Conservation (phyloP, 2,797 vertebrate species). For the Spinibarbus caldwelli region DNA sequence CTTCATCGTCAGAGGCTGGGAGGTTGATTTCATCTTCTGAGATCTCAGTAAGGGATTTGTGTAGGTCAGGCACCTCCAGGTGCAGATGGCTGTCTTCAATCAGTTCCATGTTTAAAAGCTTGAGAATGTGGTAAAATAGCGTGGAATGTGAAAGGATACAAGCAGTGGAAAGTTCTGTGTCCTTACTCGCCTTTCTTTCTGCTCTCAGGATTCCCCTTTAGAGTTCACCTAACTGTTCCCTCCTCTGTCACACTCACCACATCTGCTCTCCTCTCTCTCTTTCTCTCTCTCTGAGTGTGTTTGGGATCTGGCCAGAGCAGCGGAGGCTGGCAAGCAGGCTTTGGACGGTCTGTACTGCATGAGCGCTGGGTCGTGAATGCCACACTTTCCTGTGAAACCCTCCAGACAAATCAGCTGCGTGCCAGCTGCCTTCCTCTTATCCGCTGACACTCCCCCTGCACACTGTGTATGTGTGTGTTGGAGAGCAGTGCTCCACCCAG, state of each 20-base stretch:
- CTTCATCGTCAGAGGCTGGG: conserved; percentile 77
- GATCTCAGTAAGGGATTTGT: conserved; percentile 76
- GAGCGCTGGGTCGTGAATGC: conserved; percentile 80
- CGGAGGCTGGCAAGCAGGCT: conserved; percentile 68
- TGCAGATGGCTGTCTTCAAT: conserved; percentile 83
- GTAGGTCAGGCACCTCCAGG: conserved; percentile 64
- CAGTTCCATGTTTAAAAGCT: conserved; percentile 73
- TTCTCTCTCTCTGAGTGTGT: conserved; percentile 47
- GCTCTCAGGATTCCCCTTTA: conserved; percentile 52
- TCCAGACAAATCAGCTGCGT: conserved; percentile 80
- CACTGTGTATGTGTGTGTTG: conserved; percentile 28
- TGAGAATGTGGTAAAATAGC: conserved; percentile 21
- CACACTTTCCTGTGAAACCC: conserved; percentile 79
- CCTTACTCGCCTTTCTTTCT: conserved; percentile 38
- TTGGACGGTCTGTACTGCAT: conserved; percentile 72
- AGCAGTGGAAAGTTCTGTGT: conserved; percentile 41
- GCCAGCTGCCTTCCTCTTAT: conserved; percentile 68
- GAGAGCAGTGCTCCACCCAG: conserved; percentile 76
- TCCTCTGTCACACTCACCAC: conserved; percentile 54
- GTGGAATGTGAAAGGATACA: conserved; percentile 9
- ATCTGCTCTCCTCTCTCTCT: conserved; percentile 54
- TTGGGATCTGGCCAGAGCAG: conserved; percentile 72
- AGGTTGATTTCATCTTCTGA: conserved; percentile 81
- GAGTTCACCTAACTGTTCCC: conserved; percentile 45
- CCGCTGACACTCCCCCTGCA: conserved; percentile 49